phyloP scores from a whole-genome alignment of 2,797 vertebrate species.

The Peromyscus aztecus region DNA sequence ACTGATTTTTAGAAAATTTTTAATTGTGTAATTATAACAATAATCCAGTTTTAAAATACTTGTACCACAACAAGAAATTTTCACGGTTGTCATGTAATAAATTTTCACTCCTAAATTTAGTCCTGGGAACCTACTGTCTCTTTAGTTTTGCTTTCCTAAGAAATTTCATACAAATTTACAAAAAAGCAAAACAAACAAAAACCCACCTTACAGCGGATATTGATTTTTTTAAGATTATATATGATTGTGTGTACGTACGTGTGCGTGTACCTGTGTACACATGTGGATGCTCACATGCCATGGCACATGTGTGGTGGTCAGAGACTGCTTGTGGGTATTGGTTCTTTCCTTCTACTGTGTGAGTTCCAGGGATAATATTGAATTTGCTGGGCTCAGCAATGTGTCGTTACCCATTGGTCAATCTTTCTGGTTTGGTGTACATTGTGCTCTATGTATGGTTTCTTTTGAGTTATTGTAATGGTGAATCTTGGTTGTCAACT shows the following conservation, averaged over 20 bases:
- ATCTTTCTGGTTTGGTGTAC: neutral
- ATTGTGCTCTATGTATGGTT: neutral
- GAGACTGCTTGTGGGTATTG: neutral
- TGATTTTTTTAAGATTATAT: neutral
- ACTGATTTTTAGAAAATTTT: neutral
- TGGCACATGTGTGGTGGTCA: neutral
- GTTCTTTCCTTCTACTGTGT: neutral
- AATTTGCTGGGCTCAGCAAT: neutral
- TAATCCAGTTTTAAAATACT: neutral
- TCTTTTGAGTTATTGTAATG: slow-evolving; percentile 1
- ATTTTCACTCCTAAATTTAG: neutral
- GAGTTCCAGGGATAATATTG: neutral
- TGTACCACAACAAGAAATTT: neutral
- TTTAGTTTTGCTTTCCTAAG: neutral
- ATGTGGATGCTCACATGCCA: neutral
- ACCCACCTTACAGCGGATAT: neutral
- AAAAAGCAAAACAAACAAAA: neutral
- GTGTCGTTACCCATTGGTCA: neutral
- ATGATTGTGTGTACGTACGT: neutral
- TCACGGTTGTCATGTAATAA: neutral
- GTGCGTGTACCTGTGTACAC: neutral
- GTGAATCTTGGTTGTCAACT: neutral
- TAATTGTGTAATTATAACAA: neutral
- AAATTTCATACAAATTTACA: neutral
- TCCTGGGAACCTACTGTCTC: neutral